Conservation (phyloP, 2,888 invertebrate genomes). For the Drosophila nr. fundita region DNA sequence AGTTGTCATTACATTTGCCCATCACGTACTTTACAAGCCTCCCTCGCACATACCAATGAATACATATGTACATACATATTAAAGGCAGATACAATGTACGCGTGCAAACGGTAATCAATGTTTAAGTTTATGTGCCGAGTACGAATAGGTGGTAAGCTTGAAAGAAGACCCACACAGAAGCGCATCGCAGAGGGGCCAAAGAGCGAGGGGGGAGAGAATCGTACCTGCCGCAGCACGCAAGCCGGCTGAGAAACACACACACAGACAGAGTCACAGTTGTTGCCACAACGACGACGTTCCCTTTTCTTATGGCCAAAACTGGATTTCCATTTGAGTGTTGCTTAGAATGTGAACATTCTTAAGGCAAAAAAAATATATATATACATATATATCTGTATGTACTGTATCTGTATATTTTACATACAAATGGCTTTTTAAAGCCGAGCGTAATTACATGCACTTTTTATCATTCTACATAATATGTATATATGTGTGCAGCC, state of each 20-base stretch:
- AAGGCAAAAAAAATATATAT: constrained; percentile 28
- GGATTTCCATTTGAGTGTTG: constrained; percentile 70
- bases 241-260: constrained; percentile 50
- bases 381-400: not conserved
- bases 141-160: constrained; percentile 59
- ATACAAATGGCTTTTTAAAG: constrained; percentile 73
- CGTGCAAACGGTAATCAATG: constrained; percentile 73
- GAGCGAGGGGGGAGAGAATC: constrained; percentile 24
- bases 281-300: constrained; percentile 15
- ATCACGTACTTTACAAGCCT: constrained; percentile 39
- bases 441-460: constrained; percentile 75
- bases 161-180: constrained; percentile 70
- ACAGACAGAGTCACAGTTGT: constrained; percentile 15
- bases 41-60: constrained; percentile 60
- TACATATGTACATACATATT: constrained; percentile 23
- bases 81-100: constrained; percentile 53
- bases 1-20: constrained; percentile 31
- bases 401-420: constrained; percentile 46
- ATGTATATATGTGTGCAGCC: constrained; percentile 14
- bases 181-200: constrained; percentile 16
- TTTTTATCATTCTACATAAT: constrained; percentile 64
- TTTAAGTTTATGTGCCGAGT: constrained; percentile 66
- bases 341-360: constrained; percentile 72
- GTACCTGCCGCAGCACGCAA: constrained; percentile 45
- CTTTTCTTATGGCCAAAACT: constrained; percentile 71